These are phyloP conservation scores for Hemicordylus capensis DNA, from an alignment of 2,113 vertebrate species.

Conservation along the genomic window DNA sequence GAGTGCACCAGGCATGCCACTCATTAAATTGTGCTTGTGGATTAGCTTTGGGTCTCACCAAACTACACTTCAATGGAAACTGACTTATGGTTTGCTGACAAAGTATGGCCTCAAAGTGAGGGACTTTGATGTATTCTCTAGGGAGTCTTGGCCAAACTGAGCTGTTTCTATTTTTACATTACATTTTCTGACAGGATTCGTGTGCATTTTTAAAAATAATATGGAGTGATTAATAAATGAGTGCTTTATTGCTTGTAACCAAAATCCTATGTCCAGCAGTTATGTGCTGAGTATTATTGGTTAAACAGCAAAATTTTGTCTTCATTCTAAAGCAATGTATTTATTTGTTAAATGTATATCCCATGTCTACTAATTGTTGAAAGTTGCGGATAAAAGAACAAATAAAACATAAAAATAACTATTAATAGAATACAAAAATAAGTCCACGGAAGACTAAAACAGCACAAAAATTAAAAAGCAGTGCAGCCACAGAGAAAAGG, in stretches of 20 bases:
- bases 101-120: background rate
- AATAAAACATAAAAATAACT: too few species aligned
- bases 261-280: background rate
- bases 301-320: background rate
- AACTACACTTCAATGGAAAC: constrained; percentile 6
- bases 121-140: background rate
- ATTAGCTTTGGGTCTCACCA: background rate
- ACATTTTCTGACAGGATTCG: background rate
- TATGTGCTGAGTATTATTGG: background rate
- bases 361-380: too few species aligned
- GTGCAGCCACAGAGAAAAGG: too few species aligned
- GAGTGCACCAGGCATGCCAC: background rate
- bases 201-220: constrained; percentile 2
- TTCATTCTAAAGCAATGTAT: background rate
- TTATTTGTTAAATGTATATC: too few species aligned
- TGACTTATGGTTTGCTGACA: background rate
- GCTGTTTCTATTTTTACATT: background rate
- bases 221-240: background rate
- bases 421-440: too few species aligned
- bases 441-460: too few species aligned
- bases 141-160: background rate
- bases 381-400: too few species aligned
- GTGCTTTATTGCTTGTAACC: background rate
- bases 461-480: too few species aligned
- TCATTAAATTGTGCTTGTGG: constrained; percentile 4